Base-by-base conservation (phyloP, 1,140 invertebrate species). In the Eupeodes corollae region DNA sequence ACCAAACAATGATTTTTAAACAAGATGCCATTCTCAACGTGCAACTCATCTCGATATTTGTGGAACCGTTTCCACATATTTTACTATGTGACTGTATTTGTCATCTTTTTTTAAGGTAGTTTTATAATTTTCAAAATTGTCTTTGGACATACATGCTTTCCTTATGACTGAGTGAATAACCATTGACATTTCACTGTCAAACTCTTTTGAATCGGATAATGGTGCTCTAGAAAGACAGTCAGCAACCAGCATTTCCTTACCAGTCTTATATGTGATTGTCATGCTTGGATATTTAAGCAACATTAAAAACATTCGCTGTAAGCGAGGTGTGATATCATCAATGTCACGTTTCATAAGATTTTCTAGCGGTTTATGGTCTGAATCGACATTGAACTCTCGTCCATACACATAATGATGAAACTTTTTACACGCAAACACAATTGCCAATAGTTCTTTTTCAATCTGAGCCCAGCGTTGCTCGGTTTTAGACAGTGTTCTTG, bases 391-490 rank as follows among this genome's bases (percentile, higher is more conserved):
- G n/a, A 65, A 49, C 47, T 52, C 46, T 34, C 47, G 50, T 12
- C 62, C 66, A 58, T 56, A 61, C 32, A 63, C 42, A 49, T 70
- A 49, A 54, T 63, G 67, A 48, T 61, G 57, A 58, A 70, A 74
- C 43, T 58, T 57, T 48, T 61, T 46, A 50, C 41, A 58, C 11
- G 51, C 61, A 55, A 63, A 69, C 26, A 58, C 49, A 21, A 74
- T 63, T 6, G 63, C 68, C 5, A 70, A 56, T 13, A 60, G 49
- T 51, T 75, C 71, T 42, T 70, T 73, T 50, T 75, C 70, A 19
- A 72, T 72, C 39, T 66, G 55, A 9, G 63, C 52, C 47, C 65
- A 68, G 19, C 53, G 52, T 40, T 48, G 15, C 50, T 74, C 59
- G 10, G 59, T 54, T 19, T 51, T 47, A 13, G 44, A 59, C 5